phyloP scores from a whole-genome alignment of 2,888 invertebrate genomes.

The Periphyllus acericola region DNA sequence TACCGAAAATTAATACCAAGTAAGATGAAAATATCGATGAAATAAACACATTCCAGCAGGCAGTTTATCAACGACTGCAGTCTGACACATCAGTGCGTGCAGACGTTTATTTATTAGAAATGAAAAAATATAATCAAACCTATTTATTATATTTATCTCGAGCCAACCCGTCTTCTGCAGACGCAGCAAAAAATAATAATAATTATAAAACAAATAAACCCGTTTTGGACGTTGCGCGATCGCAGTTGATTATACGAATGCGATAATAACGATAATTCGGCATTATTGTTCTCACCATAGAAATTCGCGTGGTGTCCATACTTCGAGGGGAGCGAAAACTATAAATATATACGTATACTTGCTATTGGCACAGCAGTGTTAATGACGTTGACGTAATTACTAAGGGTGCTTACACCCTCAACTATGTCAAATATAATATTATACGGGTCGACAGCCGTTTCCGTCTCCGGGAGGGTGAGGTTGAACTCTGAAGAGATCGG shows the following conservation, averaged over 20 bases:
- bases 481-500: constrained; percentile 6
- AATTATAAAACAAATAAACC: too few relatives aligned
- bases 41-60: too few relatives aligned
- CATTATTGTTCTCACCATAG: neutral
- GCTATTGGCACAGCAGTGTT: neutral
- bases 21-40: too few relatives aligned
- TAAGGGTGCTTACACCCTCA: constrained; percentile 4
- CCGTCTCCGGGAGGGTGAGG: neutral
- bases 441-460: constrained; percentile 2
- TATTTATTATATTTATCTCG: too few relatives aligned
- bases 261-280: neutral
- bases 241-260: neutral
- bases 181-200: neutral
- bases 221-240: neutral
- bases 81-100: too few relatives aligned
- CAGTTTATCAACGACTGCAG: too few relatives aligned
- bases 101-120: too few relatives aligned
- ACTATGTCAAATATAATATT: neutral
- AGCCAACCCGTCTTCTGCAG: neutral
- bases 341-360: neutral
- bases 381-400: constrained; percentile 28
- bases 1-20: too few relatives aligned
- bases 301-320: neutral
- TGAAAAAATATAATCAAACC: too few relatives aligned
- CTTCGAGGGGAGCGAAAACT: neutral